Conservation (phyloP, 2,888 invertebrate genomes). For the Tribolium freemani region DNA sequence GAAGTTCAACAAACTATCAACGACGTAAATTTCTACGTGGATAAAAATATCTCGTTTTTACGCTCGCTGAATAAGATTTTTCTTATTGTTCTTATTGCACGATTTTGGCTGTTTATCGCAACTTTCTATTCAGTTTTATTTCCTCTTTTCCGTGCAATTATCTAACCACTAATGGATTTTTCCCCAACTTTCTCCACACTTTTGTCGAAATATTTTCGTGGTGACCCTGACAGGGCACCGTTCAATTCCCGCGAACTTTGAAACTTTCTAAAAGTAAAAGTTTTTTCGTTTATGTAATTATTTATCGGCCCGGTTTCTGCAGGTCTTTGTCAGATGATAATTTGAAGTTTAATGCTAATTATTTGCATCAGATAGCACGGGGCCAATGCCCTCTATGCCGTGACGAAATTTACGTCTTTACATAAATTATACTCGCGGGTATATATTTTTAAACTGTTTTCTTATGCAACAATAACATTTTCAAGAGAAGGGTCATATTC, state of each 20-base stretch:
- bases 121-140: constrained; percentile 31
- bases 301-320: constrained; percentile 38
- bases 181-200: constrained; percentile 19
- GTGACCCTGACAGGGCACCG: constrained; percentile 15
- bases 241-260: constrained; percentile 4
- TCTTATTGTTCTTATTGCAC: constrained; percentile 7
- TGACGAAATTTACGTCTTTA: constrained; percentile 24
- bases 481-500: background rate
- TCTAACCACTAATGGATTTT: constrained; percentile 13
- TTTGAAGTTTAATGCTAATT: constrained; percentile 39
- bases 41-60: constrained; percentile 22
- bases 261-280: constrained; percentile 44
- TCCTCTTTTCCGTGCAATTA: constrained; percentile 16
- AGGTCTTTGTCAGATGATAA: constrained; percentile 34
- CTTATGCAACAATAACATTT: constrained; percentile 8
- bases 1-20: constrained; percentile 32
- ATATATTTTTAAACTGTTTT: background rate
- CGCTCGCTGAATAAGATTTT: constrained; percentile 5
- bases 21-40: constrained; percentile 16
- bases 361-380: constrained; percentile 29
- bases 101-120: constrained; percentile 4
- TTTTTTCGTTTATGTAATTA: constrained; percentile 38
- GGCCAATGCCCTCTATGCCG: constrained; percentile 19
- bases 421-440: background rate
- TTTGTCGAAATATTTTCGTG: constrained; percentile 6